Conservation (phyloP, 2,888 invertebrate species). For the Metopia argyrocephala region DNA sequence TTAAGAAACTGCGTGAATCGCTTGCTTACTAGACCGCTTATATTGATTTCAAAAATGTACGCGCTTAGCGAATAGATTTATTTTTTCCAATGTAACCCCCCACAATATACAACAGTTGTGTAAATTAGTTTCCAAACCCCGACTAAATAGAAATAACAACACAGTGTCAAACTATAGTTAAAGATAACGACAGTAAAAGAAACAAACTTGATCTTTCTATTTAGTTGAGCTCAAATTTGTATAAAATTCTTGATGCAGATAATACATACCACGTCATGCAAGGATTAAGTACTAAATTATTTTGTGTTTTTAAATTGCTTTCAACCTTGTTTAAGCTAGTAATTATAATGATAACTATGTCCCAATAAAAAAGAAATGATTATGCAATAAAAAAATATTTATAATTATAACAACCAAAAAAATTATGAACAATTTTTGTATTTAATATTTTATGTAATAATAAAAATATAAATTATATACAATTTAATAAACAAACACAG, state of each 20-base stretch:
- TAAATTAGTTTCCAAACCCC: no score
- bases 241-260: background rate
- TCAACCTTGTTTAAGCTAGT: conserved; percentile 1
- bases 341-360: conserved; percentile 55
- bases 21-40: no score
- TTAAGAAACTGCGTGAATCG: no score
- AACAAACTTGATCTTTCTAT: no score
- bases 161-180: no score
- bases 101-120: no score
- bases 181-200: no score
- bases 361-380: conserved; percentile 52
- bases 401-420: conserved; percentile 13
- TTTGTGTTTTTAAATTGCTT: conserved; percentile 28
- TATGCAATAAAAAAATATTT: conserved; percentile 56
- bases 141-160: no score
- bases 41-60: no score
- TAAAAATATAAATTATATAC: conserved; percentile 28
- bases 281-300: conserved; percentile 38
- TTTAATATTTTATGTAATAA: conserved; percentile 56
- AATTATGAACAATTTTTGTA: background rate
- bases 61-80: no score
- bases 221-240: background rate
- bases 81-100: no score
- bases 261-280: no score
- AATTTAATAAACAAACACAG: conserved; percentile 38